Evolutionary conservation across 1,140 invertebrate genomes (phyloP).

Genomic region (Lucilia sericata): DNA sequence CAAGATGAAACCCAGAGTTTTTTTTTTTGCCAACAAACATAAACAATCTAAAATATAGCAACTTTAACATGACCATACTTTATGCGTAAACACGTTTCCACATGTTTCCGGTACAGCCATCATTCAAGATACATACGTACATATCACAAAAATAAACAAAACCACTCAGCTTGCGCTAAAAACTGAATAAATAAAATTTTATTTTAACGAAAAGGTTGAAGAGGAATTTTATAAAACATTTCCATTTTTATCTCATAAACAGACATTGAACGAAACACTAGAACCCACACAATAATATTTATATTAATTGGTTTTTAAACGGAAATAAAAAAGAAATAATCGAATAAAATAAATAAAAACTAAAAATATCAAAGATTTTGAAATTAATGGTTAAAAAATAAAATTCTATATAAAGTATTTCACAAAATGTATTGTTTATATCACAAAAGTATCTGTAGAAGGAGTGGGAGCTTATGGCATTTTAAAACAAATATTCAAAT

Average conservation of each 20-base stretch:
- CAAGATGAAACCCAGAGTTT: too few relatives aligned
- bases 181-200: too few relatives aligned
- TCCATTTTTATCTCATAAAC: background rate
- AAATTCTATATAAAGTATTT: background rate
- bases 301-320: conserved; percentile 1
- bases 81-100: background rate
- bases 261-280: background rate
- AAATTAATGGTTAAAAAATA: background rate
- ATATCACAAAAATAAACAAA: too few relatives aligned
- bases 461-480: background rate
- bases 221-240: too few relatives aligned
- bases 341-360: background rate
- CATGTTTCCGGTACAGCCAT: background rate
- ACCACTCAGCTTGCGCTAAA: background rate
- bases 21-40: too few relatives aligned
- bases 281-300: background rate
- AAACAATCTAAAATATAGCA: too few relatives aligned
- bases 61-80: too few relatives aligned
- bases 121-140: background rate
- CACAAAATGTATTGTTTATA: conserved; percentile 4
- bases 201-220: too few relatives aligned
- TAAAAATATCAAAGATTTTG: background rate
- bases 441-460: background rate
- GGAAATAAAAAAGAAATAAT: background rate
- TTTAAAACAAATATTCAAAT: background rate